Evolutionary conservation across 2,888 invertebrate species (phyloP).

Genomic region (Eupithecia vulgata): DNA sequence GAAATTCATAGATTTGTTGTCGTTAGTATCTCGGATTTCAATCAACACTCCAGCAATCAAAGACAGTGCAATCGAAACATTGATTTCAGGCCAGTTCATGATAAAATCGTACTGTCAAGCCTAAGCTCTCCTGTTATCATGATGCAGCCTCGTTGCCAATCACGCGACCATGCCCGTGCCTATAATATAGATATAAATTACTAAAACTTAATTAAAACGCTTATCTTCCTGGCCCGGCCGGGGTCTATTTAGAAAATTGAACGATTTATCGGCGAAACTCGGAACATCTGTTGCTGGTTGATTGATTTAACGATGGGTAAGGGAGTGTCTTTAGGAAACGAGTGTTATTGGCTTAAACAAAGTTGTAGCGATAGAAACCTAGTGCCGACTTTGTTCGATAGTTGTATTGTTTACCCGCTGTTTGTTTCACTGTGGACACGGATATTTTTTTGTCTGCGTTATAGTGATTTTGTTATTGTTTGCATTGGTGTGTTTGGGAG

Average conservation of each 20-base stretch:
- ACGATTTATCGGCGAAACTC: constrained; percentile 71
- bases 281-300: constrained; percentile 55
- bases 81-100: constrained; percentile 16
- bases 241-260: constrained; percentile 68
- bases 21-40: constrained; percentile 12
- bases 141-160: constrained; percentile 70
- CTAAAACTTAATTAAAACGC: constrained; percentile 80
- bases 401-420: not conserved
- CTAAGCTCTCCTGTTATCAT: constrained; percentile 58
- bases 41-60: constrained; percentile 10
- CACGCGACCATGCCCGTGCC: constrained; percentile 68
- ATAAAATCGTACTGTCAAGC: constrained; percentile 17
- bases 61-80: constrained; percentile 20
- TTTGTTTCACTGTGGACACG: not conserved
- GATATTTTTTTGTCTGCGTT: not conserved
- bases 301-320: constrained; percentile 56
- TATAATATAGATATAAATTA: constrained; percentile 82
- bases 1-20: constrained; percentile 13
- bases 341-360: constrained; percentile 40
- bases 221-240: constrained; percentile 64
- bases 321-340: constrained; percentile 48
- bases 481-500: no score
- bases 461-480: not conserved
- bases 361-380: not conserved
- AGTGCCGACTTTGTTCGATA: not conserved